Evolutionary conservation across 1,140 invertebrate species (phyloP), one percentile per base, ranked within the genome.

Genomic region (Vanessa tameamea): DNA sequence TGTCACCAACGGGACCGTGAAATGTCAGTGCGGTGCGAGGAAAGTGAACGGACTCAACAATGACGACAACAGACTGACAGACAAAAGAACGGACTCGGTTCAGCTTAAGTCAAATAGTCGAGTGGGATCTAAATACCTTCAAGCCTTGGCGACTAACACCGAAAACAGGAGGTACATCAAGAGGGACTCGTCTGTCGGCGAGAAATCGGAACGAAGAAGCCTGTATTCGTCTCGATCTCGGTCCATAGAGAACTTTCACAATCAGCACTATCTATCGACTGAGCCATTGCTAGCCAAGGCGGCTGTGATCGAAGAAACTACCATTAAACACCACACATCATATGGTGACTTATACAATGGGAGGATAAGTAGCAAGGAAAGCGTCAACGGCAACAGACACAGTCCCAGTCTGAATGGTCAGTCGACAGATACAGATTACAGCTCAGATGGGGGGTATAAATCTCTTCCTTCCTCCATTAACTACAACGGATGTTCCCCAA

Each of bases 361-460:
- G 5, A 78, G 85, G 47, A 89, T 88, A 51, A 88, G 90, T 47
- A 91, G 89, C 55, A 90, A 87, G 64, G 88, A 88, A 75, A 91
- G 89, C 68, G 86, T 92, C 0, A 90, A 91, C 53, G 88, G 87
- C 1, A 87, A 88, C 73, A 83, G 89, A 67, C 89, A 88, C 48
- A 93, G 92, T 67, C 90, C 91, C 0, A 88, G 88, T 53, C 71
- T 89, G 5, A 93, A 89, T 69, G 93, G 93, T 9, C 92, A 93
- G 68, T 88, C 88, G 7, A 93, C 92, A 0, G 93, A 93, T 73
- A 93, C 91, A 3, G 93, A 93, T 72, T 93, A 93, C 69, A 92
- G 91, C 69, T 93, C 92, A 0, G 93, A 93, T 74, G 91, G 93
- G 6, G 93, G 92, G 7, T 93, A 93, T 82, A 93, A 93, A 66